phyloP scores from a whole-genome alignment of 2,888 invertebrate genomes.

The Diadromus collaris region DNA sequence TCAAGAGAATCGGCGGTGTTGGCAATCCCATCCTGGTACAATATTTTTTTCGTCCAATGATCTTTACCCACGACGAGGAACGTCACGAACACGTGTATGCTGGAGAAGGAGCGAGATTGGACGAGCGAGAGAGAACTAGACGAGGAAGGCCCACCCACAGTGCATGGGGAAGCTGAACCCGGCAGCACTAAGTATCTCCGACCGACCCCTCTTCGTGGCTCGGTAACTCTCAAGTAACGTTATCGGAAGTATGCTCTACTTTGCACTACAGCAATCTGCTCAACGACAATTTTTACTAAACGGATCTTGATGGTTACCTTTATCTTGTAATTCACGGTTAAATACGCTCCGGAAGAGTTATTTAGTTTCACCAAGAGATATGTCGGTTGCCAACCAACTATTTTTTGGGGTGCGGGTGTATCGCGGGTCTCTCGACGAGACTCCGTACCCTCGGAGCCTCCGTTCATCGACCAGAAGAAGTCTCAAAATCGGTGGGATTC shows the following conservation, averaged over 20 bases:
- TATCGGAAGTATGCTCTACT: conserved; percentile 12
- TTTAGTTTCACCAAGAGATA: too few species aligned
- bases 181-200: conserved; percentile 40
- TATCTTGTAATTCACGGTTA: not conserved
- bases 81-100: conserved; percentile 31
- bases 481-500: conserved; percentile 20
- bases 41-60: conserved; percentile 16
- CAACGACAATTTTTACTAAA: conserved; percentile 6
- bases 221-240: conserved; percentile 39
- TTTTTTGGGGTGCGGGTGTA: not conserved
- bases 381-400: not conserved
- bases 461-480: conserved; percentile 9
- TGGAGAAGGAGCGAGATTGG: not conserved
- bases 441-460: not conserved
- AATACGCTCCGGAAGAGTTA: not conserved
- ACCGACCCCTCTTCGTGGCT: conserved; percentile 47
- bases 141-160: conserved; percentile 48
- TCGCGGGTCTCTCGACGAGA: not conserved
- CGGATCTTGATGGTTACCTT: not conserved
- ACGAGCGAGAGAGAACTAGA: conserved; percentile 26
- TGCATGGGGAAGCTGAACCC: conserved; percentile 21
- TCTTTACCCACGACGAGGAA: conserved; percentile 16
- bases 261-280: conserved; percentile 19
- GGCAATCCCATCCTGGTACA: conserved; percentile 6
- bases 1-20: not conserved